These are phyloP conservation scores for Sinotaia quadrata DNA, from an alignment of 2,888 invertebrate genomes.

Conservation along the genomic window DNA sequence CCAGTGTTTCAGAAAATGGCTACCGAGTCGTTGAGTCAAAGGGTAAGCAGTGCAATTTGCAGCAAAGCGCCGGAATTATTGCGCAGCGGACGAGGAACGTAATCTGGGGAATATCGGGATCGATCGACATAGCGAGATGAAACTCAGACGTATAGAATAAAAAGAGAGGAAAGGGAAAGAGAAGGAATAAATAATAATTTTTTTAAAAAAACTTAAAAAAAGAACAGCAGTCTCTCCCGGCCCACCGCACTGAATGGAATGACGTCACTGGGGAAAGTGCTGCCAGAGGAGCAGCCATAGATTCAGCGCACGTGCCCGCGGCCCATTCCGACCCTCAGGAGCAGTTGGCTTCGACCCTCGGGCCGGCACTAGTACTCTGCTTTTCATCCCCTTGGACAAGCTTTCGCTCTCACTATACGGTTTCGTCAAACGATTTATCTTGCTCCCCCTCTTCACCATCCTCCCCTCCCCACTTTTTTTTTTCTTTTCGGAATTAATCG, in stretches of 20 bases:
- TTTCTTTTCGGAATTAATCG: slow-evolving; percentile 9
- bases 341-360: slow-evolving; percentile 22
- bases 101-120: slow-evolving; percentile 29
- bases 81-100: slow-evolving; percentile 25
- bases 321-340: slow-evolving; percentile 24
- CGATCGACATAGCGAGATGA: slow-evolving; percentile 2
- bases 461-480: slow-evolving; percentile 6
- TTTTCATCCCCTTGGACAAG: slow-evolving; percentile 9
- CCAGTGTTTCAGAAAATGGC: slow-evolving; percentile 22
- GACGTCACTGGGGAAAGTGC: slow-evolving; percentile 27
- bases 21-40: slow-evolving; percentile 21
- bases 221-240: too few relatives aligned
- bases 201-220: too few relatives aligned
- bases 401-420: neutral
- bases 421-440: neutral
- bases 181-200: too few relatives aligned
- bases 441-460: neutral
- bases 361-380: slow-evolving; percentile 16
- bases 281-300: slow-evolving; percentile 27
- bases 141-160: neutral
- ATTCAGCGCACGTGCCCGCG: slow-evolving; percentile 23
- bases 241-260: slow-evolving; percentile 17
- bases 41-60: slow-evolving; percentile 31
- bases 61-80: slow-evolving; percentile 29
- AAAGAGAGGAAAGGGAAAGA: too few relatives aligned